Evolutionary conservation across 2,888 invertebrate species (phyloP).

Genomic region (Notocelia uddmanniana): DNA sequence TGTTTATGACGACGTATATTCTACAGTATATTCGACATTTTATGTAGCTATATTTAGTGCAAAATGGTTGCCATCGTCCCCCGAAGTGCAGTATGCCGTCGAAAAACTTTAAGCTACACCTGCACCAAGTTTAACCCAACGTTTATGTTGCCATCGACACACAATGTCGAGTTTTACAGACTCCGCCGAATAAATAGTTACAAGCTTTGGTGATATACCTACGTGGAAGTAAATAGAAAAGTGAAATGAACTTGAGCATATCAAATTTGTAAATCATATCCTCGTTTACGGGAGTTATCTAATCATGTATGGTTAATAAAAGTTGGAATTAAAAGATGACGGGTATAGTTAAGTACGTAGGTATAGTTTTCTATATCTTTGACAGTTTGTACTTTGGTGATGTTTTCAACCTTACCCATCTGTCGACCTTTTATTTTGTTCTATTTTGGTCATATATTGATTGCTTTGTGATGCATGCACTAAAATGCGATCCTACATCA

Average conservation of each 20-base stretch:
- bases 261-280: too few species aligned
- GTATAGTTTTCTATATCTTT: too few species aligned
- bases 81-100: conserved; percentile 31
- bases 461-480: too few species aligned
- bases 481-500: too few species aligned
- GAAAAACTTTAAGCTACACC: conserved; percentile 41
- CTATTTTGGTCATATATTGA: too few species aligned
- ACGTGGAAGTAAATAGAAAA: conserved; percentile 3
- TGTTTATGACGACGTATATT: neutral
- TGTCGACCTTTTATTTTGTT: too few species aligned
- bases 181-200: conserved; percentile 6
- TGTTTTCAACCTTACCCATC: too few species aligned
- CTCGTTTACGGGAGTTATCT: too few species aligned
- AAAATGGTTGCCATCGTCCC: conserved; percentile 19
- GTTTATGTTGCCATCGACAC: conserved; percentile 41
- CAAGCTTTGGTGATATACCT: neutral
- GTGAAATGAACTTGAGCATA: neutral
- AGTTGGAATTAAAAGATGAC: too few species aligned
- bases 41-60: conserved; percentile 9
- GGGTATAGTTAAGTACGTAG: too few species aligned
- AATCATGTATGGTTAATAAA: too few species aligned
- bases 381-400: too few species aligned
- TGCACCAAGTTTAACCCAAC: conserved; percentile 33
- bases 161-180: conserved; percentile 31
- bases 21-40: conserved; percentile 6